Conservation (phyloP, 2,797 vertebrate species). For the Rhodeus uyekii region DNA sequence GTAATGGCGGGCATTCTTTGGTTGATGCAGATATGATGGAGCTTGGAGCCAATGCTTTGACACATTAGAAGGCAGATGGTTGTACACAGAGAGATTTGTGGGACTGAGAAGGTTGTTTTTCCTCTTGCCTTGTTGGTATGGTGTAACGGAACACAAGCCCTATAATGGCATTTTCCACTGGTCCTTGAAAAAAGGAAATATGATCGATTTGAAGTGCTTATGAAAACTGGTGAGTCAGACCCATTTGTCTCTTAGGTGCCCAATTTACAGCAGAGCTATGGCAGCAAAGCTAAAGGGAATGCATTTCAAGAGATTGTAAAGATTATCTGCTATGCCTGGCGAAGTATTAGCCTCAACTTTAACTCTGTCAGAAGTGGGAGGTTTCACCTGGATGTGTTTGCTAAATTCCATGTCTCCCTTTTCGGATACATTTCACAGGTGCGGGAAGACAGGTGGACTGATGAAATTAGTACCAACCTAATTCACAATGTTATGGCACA, state of each 20-base stretch:
- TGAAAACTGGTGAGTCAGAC: slow-evolving; percentile 52
- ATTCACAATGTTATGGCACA: not conserved
- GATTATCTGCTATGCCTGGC: slow-evolving; percentile 33
- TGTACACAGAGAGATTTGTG: slow-evolving; percentile 66
- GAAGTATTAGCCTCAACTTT: slow-evolving; percentile 22
- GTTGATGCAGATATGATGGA: slow-evolving; percentile 78
- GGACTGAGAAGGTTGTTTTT: slow-evolving; percentile 69
- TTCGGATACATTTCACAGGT: not conserved
- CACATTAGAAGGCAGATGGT: slow-evolving; percentile 70
- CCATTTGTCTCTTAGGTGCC: slow-evolving; percentile 45
- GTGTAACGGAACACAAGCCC: slow-evolving; percentile 19
- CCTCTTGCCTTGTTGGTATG: slow-evolving; percentile 52
- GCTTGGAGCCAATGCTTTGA: slow-evolving; percentile 70
- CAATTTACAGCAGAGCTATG: slow-evolving; percentile 41
- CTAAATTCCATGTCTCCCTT: not conserved
- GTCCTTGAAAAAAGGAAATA: slow-evolving; percentile 47
- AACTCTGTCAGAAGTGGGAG: slow-evolving; percentile 20
- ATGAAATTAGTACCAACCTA: not conserved
- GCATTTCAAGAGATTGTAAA: slow-evolving; percentile 36
- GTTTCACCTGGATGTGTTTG: slow-evolving; percentile 15
- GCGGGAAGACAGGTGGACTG: slow-evolving; percentile 4
- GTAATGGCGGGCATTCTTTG: slow-evolving; percentile 73
- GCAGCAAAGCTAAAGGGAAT: slow-evolving; percentile 36
- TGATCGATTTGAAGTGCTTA: slow-evolving; percentile 52
- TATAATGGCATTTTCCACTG: slow-evolving; percentile 51